Evolutionary conservation across 37 sponge, comb jelly and placozoan genomes (phyloP).

Genomic region (Tethya wilhelma): DNA sequence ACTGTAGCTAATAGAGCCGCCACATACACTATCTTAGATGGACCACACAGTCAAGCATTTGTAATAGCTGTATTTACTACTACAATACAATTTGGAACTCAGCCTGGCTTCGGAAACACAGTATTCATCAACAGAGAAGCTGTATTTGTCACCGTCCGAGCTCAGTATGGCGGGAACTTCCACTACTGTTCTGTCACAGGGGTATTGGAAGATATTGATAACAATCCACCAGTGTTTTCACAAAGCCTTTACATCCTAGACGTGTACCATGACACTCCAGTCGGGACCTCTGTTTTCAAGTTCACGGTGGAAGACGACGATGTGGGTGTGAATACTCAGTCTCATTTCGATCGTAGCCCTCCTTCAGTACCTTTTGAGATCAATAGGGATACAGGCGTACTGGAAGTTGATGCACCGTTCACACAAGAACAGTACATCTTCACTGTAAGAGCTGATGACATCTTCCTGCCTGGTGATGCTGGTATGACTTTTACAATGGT

Average conservation of each 20-base stretch:
- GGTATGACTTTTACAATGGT: constrained; percentile 11
- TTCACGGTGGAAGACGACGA: constrained; percentile 54
- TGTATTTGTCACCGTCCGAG: constrained; percentile 49
- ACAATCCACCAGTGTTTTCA: constrained; percentile 60
- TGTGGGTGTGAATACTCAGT: constrained; percentile 39
- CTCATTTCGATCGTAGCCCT: not conserved
- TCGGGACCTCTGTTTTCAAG: constrained; percentile 28
- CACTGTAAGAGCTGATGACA: constrained; percentile 38
- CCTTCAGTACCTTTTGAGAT: constrained; percentile 28
- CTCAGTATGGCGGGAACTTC: constrained; percentile 48
- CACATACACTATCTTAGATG: constrained; percentile 6
- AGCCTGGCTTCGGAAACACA: not conserved
- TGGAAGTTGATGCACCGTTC: not conserved
- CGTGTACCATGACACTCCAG: constrained; percentile 65
- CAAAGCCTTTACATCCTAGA: constrained; percentile 21
- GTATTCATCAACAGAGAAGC: constrained; percentile 40
- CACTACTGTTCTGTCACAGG: constrained; percentile 63
- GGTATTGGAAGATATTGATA: constrained; percentile 61
- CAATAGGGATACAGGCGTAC: constrained; percentile 32
- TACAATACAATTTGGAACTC: not conserved
- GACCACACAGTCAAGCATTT: constrained; percentile 20
- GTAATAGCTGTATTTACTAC: not conserved
- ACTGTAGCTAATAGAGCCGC: not conserved
- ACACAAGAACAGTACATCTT: constrained; percentile 3
- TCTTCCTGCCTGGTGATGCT: not conserved